A percentile compares a stretch with the other conserved stretches of the same genome.
These are phyloP conservation scores for Trinorchestia longiramus DNA, from an alignment of 1,140 invertebrate genomes.

Conservation along the genomic window DNA sequence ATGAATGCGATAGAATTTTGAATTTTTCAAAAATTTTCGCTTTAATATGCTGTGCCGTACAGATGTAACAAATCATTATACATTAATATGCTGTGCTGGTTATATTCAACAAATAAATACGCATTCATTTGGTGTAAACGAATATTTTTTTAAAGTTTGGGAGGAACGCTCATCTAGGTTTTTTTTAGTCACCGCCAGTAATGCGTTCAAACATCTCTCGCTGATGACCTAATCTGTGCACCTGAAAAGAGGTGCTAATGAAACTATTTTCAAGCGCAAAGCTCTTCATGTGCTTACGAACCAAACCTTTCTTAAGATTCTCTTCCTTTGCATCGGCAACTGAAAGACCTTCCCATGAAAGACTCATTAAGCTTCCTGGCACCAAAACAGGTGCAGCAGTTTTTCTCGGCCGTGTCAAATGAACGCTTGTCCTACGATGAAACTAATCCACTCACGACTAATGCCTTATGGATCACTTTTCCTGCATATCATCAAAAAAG, in stretches of 20 bases:
- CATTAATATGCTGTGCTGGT: too few species aligned
- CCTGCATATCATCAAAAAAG: not conserved
- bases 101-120: too few species aligned
- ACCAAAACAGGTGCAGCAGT: not conserved
- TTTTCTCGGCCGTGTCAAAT: not conserved
- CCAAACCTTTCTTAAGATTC: not conserved
- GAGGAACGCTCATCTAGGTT: too few species aligned
- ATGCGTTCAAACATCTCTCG: not conserved
- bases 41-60: too few species aligned
- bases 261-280: not conserved
- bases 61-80: too few species aligned
- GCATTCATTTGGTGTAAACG: too few species aligned
- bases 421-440: not conserved
- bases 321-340: not conserved
- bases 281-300: not conserved
- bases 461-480: not conserved
- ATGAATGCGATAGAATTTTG: too few species aligned
- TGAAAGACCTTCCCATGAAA: not conserved
- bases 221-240: not conserved
- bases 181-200: not conserved
- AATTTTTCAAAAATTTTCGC: too few species aligned
- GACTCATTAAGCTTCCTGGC: not conserved
- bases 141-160: too few species aligned
- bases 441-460: not conserved
- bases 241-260: not conserved